Percentiles rank a stretch among this genome's conserved stretches.
phyloP scores from a whole-genome alignment of 1,140 invertebrate genomes.

The Drosophila micromelanica region DNA sequence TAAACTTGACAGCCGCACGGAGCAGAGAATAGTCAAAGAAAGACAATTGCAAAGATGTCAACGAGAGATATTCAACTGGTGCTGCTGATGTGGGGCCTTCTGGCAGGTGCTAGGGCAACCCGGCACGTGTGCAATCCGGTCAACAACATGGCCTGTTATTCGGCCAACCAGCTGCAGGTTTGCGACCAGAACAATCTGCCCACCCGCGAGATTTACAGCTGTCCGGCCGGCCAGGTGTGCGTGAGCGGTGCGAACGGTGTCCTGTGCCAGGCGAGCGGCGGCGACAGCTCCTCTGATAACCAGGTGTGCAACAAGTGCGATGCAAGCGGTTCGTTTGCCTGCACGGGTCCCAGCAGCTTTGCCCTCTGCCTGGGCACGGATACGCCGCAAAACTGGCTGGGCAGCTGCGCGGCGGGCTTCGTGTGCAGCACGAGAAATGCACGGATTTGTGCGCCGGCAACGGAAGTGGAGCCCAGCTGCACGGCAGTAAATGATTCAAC shows the following conservation, averaged over 20 bases:
- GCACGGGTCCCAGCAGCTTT: constrained; percentile 64
- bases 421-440: constrained; percentile 61
- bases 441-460: constrained; percentile 59
- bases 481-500: constrained; percentile 34
- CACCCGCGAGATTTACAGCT: constrained; percentile 36
- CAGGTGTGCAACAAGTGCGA: constrained; percentile 71
- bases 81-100: constrained; percentile 26
- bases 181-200: constrained; percentile 55
- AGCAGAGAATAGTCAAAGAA: constrained; percentile 29
- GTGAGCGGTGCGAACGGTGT: constrained; percentile 48
- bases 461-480: constrained; percentile 50
- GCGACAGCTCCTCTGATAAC: constrained; percentile 32
- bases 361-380: constrained; percentile 66
- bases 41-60: constrained; percentile 13
- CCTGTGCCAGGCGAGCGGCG: constrained; percentile 40
- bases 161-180: constrained; percentile 58
- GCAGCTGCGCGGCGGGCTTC: constrained; percentile 55
- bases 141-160: constrained; percentile 71
- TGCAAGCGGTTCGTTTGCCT: constrained; percentile 62
- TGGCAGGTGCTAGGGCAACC: constrained; percentile 21
- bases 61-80: constrained; percentile 6
- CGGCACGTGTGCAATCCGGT: constrained; percentile 66
- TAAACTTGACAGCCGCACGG: constrained; percentile 36
- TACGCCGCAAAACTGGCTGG: constrained; percentile 37
- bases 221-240: constrained; percentile 65